Base-by-base conservation (phyloP, 2,888 invertebrate genomes). In the Gasteruption jaculator region DNA sequence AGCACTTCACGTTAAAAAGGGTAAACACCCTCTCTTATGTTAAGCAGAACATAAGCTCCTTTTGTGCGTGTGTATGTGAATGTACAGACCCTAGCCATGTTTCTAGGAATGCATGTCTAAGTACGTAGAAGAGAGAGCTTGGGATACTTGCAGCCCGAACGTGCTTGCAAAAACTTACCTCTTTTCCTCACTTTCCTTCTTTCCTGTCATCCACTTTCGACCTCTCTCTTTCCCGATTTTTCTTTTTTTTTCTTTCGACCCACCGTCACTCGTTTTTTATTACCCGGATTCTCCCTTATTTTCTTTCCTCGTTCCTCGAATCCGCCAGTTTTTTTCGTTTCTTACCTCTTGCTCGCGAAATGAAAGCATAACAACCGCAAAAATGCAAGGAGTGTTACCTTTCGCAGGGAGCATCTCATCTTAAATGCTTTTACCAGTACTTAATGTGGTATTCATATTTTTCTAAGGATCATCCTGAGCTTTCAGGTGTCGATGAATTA, bases 1-100 rank as follows among this genome's bases (percentile, higher is more conserved):
- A 36, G 44, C 52, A 49, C 59, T 52, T 45, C 45, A 48, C 49
- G 54, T 41, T 60, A 59, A 59, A 59, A 59, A 49, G 54, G 59
- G 53, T 59, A 57, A 60, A 60, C 54, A 56, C 52, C 46, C 48
- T 44, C 52, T 35, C 52, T 57, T 45, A 19, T 29, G 38, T 30
- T 24, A 26, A 16, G 26, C 12, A 18, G 35, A 38, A 41, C 31
- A 27, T 43, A 43, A 38, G 38, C 31, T 3, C 45, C 27, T 24
- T 31, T 24, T 25, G 18, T 38, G 46, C 41, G 38, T n/a, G n/a
- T n/a, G n/a, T n/a, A n/a, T n/a, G n/a, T n/a, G n/a, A n/a, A n/a
- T n/a, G n/a, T n/a, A n/a, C n/a, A n/a, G n/a, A n/a, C n/a, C n/a
- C n/a, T n/a, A n/a, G n/a, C n/a, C n/a, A n/a, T n/a, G n/a, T n/a